phyloP scores from a whole-genome alignment of 2,797 vertebrate species.

The Thamnophis elegans region DNA sequence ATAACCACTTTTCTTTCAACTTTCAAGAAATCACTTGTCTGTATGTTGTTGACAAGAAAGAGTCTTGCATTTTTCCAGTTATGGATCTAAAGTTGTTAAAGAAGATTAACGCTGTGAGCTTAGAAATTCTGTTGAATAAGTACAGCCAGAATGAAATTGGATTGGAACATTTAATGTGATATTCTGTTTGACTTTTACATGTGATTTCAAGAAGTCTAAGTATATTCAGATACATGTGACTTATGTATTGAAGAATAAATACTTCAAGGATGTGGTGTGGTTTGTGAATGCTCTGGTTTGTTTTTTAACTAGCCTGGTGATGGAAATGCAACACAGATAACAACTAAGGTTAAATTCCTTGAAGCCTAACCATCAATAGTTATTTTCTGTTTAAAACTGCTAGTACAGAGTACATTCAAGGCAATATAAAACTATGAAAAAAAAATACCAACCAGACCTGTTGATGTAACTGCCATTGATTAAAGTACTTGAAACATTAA shows the following conservation, averaged over 20 bases:
- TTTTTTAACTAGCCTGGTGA: background rate
- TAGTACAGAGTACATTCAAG: background rate
- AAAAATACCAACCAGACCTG: background rate
- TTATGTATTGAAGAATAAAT: background rate
- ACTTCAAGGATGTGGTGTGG: background rate
- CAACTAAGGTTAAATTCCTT: background rate
- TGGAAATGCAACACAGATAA: background rate
- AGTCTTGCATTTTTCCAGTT: constrained; percentile 6
- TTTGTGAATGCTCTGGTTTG: background rate
- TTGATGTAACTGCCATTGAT: background rate
- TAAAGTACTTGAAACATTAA: background rate
- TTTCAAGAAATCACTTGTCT: background rate
- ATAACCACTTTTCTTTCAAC: constrained; percentile 5
- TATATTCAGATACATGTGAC: background rate
- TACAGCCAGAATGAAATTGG: background rate
- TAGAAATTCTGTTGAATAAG: background rate
- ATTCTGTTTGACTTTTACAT: background rate
- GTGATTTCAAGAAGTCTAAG: background rate
- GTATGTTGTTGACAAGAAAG: background rate
- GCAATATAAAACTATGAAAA: background rate
- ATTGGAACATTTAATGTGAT: background rate
- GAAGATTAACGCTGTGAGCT: background rate
- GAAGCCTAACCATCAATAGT: background rate
- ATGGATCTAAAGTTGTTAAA: background rate
- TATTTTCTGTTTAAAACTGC: background rate